A percentile compares a stretch with the other conserved stretches of the same genome.
Conservation (phyloP, 92 coral and sea anemone species). For the Epizoanthus ramosus region DNA sequence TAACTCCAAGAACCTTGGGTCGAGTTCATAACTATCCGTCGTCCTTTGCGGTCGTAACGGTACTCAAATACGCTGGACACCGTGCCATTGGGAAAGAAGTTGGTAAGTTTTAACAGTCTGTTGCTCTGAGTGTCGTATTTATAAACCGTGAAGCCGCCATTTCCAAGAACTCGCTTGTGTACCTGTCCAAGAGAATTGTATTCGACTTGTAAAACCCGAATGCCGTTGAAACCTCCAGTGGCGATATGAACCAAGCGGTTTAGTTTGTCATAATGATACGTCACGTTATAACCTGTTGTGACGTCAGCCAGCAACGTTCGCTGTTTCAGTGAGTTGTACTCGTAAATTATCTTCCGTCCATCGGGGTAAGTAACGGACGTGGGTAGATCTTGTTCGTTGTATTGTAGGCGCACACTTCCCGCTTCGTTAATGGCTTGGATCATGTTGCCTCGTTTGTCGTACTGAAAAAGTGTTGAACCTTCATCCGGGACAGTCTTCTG, state of each 20-base stretch:
- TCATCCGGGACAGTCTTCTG: slow-evolving; percentile 61
- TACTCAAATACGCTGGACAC: slow-evolving; percentile 63
- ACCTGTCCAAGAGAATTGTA: slow-evolving; percentile 62
- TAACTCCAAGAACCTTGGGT: slow-evolving; percentile 55
- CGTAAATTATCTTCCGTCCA: slow-evolving; percentile 48
- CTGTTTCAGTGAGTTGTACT: slow-evolving; percentile 59
- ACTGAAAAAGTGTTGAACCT: slow-evolving; percentile 63
- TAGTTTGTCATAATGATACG: slow-evolving; percentile 62
- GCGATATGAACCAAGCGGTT: slow-evolving; percentile 53
- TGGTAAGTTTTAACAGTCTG: slow-evolving; percentile 46
- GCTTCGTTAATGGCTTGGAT: slow-evolving; percentile 64
- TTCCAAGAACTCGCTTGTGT: slow-evolving; percentile 64
- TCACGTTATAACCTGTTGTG: slow-evolving; percentile 50
- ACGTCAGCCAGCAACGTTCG: slow-evolving; percentile 58
- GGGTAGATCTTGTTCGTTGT: slow-evolving; percentile 60
- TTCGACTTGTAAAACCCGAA: slow-evolving; percentile 45
- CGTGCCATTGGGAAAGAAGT: slow-evolving; percentile 54
- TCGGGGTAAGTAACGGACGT: slow-evolving; percentile 65
- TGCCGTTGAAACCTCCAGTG: slow-evolving; percentile 40
- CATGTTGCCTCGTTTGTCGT: slow-evolving; percentile 62
- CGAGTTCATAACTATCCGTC: slow-evolving; percentile 60
- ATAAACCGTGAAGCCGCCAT: slow-evolving; percentile 60
- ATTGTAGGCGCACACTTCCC: slow-evolving; percentile 58
- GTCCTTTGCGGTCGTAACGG: slow-evolving; percentile 66
- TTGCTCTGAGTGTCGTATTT: slow-evolving; percentile 42